Evolutionary conservation across 2,113 vertebrate genomes (phyloP), one percentile per base, ranked within the genome.

Genomic region (Perca flavescens): DNA sequence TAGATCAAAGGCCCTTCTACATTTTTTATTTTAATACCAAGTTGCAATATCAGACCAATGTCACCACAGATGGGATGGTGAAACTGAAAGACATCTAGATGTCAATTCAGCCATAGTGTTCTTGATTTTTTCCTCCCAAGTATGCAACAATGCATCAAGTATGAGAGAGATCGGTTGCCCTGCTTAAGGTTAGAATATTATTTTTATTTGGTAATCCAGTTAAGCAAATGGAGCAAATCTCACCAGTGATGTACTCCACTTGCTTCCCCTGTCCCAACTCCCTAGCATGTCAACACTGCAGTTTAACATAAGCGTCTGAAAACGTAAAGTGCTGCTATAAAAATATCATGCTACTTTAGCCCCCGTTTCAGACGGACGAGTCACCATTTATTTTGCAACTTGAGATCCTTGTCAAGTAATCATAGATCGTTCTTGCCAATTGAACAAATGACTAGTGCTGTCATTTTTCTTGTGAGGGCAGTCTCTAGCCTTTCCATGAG

Each of bases 401-500:
- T 66, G 43, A 70, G 34, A 31, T 80, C 36, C 34, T 64, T 34
- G 52, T 70, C 60, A 78, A 36, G 65, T 46, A 73, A 72, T 61
- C 16, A 56, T 6, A 36, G 2, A 53, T 36, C 47, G n/a, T 67
- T 71, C 19, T 13, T 50, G 67, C 58, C 28, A 81, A 75, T 52
- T 58, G 57, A 66, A 63, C 62, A 57, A 80, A 56, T 47, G 36
- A 28, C 34, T 73, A 19, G n/a, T 14, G 10, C 40, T 64, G 28
- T 81, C 25, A 0, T 74, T 82, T 71, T 47, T 71, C 67, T 64
- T 28, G 17, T 36, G 16, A 63, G 52, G 67, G 28, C 57, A n/a
- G 36, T n/a, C 36, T 71, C 28, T 72, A 47, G 74, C 77, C 70
- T 87, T 88, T 74, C 67, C 67, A 52, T 17, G 31, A 73, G 43